phyloP scores from a whole-genome alignment of 23 tunicate species.

The Ciona savignyi region DNA sequence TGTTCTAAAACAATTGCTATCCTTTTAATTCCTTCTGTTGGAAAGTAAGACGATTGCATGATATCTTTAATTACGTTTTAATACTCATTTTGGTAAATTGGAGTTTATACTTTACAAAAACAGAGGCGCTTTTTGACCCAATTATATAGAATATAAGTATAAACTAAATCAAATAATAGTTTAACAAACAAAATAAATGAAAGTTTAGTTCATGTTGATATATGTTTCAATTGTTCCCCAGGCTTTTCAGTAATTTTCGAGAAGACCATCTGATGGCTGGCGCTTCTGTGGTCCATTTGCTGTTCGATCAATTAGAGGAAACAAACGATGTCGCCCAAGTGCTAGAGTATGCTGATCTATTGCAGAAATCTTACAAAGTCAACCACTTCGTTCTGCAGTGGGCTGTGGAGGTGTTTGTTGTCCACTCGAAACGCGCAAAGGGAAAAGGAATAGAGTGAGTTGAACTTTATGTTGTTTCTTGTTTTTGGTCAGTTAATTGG shows the following conservation, averaged over 20 bases:
- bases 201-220: no score
- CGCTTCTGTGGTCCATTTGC: conserved; percentile 33
- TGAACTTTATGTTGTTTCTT: background rate
- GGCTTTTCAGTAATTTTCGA: conserved; percentile 19
- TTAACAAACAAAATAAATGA: no score
- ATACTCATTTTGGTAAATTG: no score
- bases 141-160: no score
- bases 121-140: no score
- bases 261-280: conserved; percentile 18
- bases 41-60: no score
- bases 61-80: no score
- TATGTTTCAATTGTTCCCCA: conserved; percentile 16
- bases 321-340: conserved; percentile 43
- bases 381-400: conserved; percentile 68
- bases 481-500: background rate
- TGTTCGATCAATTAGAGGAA: conserved; percentile 54
- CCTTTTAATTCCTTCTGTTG: no score
- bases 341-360: conserved; percentile 56
- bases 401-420: conserved; percentile 74
- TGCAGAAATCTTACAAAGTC: conserved; percentile 55
- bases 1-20: no score
- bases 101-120: no score
- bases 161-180: no score
- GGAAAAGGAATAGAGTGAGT: conserved; percentile 54
- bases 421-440: conserved; percentile 44